A percentile compares a stretch with the other conserved stretches of the same genome.
Conservation (phyloP, 2,888 invertebrate species). For the Troilus luridus region DNA sequence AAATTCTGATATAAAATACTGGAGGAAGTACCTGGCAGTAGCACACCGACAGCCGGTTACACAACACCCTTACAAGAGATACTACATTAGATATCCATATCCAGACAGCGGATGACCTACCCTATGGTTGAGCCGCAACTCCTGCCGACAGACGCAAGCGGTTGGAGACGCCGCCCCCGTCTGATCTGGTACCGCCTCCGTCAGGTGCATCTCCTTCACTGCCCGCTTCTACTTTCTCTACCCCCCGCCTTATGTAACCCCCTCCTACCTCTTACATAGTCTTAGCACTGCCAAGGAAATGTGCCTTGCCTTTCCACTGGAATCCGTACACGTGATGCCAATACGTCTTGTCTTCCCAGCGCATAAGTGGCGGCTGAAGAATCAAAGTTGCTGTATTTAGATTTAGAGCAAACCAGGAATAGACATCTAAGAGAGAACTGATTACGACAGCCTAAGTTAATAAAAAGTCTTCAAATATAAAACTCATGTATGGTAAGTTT, state of each 20-base stretch:
- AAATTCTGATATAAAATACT: background rate
- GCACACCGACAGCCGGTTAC: background rate
- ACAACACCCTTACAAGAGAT: background rate
- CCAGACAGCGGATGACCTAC: conserved; percentile 21
- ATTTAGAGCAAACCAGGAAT: background rate
- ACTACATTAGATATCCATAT: background rate
- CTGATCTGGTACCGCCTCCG: conserved; percentile 44
- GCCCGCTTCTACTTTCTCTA: conserved; percentile 35
- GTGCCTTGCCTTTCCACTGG: background rate
- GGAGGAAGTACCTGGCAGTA: background rate
- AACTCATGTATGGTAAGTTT: too few species aligned
- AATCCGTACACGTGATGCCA: background rate
- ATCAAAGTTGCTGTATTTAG: background rate
- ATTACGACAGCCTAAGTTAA: too few species aligned
- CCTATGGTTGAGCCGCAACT: conserved; percentile 26
- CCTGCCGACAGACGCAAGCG: conserved; percentile 56
- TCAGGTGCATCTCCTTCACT: conserved; percentile 59
- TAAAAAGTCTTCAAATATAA: too few species aligned
- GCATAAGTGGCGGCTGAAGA: background rate
- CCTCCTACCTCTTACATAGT: conserved; percentile 39
- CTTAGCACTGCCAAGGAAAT: background rate
- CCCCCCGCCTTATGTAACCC: conserved; percentile 53
- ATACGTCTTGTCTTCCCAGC: background rate
- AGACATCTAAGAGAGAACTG: background rate
- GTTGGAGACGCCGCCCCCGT: conserved; percentile 53